Evolutionary conservation across 2,797 vertebrate species (phyloP).

Genomic region (Dendrocincla fuliginosa): DNA sequence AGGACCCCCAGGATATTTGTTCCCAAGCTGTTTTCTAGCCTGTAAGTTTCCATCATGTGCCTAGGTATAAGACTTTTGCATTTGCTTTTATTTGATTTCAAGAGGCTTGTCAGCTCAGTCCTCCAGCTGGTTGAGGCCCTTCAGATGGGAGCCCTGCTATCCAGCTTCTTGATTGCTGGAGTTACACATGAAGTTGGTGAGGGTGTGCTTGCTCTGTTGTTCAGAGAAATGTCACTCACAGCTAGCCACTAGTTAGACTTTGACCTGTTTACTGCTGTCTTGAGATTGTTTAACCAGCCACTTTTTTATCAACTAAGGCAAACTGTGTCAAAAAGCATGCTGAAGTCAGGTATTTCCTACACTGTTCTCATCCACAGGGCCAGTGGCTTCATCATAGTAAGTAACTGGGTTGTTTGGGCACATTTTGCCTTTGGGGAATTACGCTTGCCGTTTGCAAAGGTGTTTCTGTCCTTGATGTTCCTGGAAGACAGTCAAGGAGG

Average conservation of each 20-base stretch:
- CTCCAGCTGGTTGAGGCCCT: not conserved
- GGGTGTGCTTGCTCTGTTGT: not conserved
- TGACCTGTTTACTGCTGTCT: not conserved
- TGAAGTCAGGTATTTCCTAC: not conserved
- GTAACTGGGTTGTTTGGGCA: not conserved
- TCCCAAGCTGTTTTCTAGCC: not conserved
- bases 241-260: not conserved
- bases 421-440: not conserved
- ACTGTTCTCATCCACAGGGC: not conserved
- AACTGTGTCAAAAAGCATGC: not conserved
- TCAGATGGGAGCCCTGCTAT: not conserved
- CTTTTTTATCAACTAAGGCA: not conserved
- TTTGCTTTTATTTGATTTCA: not conserved
- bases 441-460: not conserved
- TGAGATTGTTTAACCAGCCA: not conserved
- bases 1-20: not conserved
- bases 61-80: not conserved
- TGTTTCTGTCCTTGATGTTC: not conserved
- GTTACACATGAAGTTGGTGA: not conserved
- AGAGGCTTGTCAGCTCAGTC: rapidly evolving
- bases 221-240: rapidly evolving
- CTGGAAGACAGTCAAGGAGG: not conserved
- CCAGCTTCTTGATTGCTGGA: not conserved
- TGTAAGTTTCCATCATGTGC: rapidly evolving
- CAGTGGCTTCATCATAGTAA: not conserved